phyloP scores from a whole-genome alignment of 2,113 vertebrate genomes.

The Onychostruthus taczanowskii region DNA sequence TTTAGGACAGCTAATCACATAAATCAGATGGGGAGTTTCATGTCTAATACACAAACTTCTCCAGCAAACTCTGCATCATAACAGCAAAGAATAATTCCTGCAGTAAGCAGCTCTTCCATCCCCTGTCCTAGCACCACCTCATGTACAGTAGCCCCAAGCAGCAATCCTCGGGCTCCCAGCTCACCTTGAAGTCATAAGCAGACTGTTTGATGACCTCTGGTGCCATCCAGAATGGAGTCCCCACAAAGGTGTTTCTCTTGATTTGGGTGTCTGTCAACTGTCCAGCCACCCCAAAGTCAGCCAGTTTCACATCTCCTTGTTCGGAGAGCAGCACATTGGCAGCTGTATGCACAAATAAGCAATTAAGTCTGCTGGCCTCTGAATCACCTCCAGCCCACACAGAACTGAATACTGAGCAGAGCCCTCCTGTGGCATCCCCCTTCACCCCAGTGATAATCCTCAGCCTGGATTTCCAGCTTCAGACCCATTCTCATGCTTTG shows the following conservation, averaged over 20 bases:
- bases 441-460: neutral
- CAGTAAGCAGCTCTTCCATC: neutral
- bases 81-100: neutral
- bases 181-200: conserved; percentile 96
- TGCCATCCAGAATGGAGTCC: conserved; percentile 99
- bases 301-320: conserved; percentile 97
- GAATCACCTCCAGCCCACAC: neutral
- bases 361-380: neutral
- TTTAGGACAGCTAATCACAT: neutral
- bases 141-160: accelerated
- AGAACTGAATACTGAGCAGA: neutral
- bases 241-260: conserved; percentile 98
- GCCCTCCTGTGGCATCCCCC: neutral
- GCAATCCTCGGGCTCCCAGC: neutral
- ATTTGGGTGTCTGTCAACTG: conserved; percentile 98
- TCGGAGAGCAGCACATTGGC: conserved; percentile 96
- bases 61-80: neutral
- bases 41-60: neutral
- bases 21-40: neutral
- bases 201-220: conserved; percentile 99
- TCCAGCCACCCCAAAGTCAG: conserved; percentile 96
- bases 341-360: conserved; percentile 70
- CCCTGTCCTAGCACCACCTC: neutral
- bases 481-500: neutral
- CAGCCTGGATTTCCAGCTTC: neutral